Evolutionary conservation across 2,113 vertebrate genomes (phyloP).

Genomic region (Neolamprologus sp.): DNA sequence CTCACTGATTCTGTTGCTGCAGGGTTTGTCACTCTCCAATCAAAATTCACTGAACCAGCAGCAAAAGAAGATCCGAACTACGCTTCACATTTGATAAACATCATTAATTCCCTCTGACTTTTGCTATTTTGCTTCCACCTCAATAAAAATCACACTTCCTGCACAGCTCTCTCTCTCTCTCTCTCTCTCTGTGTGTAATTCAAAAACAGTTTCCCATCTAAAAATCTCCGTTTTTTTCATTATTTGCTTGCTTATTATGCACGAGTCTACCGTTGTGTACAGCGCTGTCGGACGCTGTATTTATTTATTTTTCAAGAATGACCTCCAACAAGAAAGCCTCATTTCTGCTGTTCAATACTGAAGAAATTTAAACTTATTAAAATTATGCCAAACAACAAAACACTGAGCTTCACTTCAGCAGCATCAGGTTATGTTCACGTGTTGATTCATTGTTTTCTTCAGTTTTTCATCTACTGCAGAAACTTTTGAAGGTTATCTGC

Average conservation of each 20-base stretch:
- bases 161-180: background rate
- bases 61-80: background rate
- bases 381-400: background rate
- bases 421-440: background rate
- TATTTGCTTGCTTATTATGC: background rate
- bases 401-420: background rate
- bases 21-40: background rate
- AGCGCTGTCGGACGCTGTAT: accelerated
- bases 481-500: background rate
- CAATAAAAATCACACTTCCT: background rate
- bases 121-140: background rate
- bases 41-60: background rate
- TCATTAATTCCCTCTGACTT: background rate
- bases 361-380: accelerated
- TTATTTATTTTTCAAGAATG: background rate
- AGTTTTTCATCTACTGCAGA: background rate
- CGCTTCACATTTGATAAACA: accelerated
- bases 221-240: background rate
- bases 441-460: background rate
- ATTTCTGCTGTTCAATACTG: background rate
- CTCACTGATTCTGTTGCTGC: background rate
- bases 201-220: background rate
- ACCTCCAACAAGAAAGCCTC: accelerated
- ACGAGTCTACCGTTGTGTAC: background rate
- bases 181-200: background rate